These are phyloP conservation scores for Colaptes auratus DNA, from an alignment of 2,113 vertebrate genomes.

Conservation along the genomic window DNA sequence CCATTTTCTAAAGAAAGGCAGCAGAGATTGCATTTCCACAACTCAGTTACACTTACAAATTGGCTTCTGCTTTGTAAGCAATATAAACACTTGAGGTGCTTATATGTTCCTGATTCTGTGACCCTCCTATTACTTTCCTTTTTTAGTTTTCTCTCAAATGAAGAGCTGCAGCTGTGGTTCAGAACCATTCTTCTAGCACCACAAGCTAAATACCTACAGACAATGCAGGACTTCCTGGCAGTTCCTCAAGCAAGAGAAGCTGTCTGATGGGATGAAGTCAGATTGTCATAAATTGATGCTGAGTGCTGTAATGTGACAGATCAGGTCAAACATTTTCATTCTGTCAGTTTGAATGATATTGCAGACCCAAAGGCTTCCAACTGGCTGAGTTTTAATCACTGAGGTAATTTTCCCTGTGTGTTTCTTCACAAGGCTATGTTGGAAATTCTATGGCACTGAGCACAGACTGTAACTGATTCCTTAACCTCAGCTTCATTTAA, in stretches of 20 bases:
- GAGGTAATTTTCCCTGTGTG: not conserved
- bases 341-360: slow-evolving; percentile 52
- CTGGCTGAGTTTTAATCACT: slow-evolving; percentile 18
- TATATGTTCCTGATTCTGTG: not conserved
- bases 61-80: not conserved
- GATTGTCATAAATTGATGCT: slow-evolving; percentile 5
- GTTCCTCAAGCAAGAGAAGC: not conserved
- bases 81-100: not conserved
- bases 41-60: not conserved
- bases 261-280: slow-evolving; percentile 20
- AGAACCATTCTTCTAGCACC: not conserved
- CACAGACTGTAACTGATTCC: not conserved
- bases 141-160: not conserved
- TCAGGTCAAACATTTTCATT: slow-evolving; percentile 67
- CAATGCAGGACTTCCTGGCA: not conserved
- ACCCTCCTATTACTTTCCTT: not conserved
- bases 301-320: slow-evolving; percentile 54
- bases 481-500: not conserved
- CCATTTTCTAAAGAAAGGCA: not conserved
- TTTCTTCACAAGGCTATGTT: not conserved
- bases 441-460: not conserved
- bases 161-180: not conserved
- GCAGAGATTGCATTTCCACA: not conserved
- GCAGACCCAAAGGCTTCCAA: not conserved
- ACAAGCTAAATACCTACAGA: not conserved